A percentile compares a stretch with the other conserved stretches of the same genome.
Evolutionary conservation across 2,797 vertebrate genomes (phyloP).

Genomic region (Podarcis siculus): DNA sequence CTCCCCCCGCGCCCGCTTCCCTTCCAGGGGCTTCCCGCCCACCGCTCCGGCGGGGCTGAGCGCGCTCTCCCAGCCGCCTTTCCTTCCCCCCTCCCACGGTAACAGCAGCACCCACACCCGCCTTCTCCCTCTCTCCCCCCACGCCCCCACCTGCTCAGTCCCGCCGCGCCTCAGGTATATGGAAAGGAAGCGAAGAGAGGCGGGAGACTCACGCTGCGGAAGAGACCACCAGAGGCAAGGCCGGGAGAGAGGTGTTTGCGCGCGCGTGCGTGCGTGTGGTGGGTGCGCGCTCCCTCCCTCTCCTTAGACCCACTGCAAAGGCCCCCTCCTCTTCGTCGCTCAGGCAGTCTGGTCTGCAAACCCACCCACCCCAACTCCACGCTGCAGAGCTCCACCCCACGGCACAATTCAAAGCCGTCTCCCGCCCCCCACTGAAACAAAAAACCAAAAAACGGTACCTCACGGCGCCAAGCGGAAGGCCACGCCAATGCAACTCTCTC

Average conservation of each 20-base stretch:
- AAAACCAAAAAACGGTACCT: background rate
- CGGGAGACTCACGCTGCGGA: constrained; percentile 2
- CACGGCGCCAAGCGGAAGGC: background rate
- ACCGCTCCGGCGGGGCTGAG: background rate
- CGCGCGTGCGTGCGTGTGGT: background rate
- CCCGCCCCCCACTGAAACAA: background rate
- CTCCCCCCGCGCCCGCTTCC: constrained; percentile 22
- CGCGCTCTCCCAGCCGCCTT: background rate
- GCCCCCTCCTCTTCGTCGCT: background rate
- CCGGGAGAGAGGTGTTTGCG: background rate
- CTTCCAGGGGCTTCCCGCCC: constrained; percentile 18
- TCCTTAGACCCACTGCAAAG: background rate
- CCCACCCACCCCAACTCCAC: background rate
- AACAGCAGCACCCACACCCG: background rate
- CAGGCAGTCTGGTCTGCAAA: constrained; percentile 2
- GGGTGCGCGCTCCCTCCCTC: background rate
- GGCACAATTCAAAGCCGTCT: background rate
- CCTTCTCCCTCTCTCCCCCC: too few species aligned
- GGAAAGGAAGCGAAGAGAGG: background rate
- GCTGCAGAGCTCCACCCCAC: constrained; percentile 29
- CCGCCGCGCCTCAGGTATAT: background rate
- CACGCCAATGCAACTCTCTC: background rate
- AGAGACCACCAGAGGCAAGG: background rate
- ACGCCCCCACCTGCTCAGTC: background rate
- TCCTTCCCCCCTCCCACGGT: background rate